Evolutionary conservation across 2,888 invertebrate genomes (phyloP).

Genomic region (Diaprepes abbreviatus): DNA sequence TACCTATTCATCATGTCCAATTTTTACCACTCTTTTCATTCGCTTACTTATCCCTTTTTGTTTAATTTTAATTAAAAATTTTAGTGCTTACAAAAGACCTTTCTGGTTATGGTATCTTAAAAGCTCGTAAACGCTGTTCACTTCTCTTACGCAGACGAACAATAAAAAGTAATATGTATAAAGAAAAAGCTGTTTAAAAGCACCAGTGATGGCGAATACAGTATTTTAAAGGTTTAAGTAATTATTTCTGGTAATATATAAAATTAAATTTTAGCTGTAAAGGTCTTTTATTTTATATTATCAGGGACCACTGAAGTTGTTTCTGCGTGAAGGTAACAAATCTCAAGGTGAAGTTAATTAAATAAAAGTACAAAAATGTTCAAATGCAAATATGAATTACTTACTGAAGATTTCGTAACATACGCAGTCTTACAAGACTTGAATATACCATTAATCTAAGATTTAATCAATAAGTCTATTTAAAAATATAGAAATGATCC

Average conservation of each 20-base stretch:
- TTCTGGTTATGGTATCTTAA: constrained; percentile 41
- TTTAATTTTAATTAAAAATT: constrained; percentile 45
- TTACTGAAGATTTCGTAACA: too few species aligned
- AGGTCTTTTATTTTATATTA: too few species aligned
- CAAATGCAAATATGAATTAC: too few species aligned
- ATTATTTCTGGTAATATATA: not conserved
- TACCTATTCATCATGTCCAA: constrained; percentile 22
- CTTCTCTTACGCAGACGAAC: constrained; percentile 44
- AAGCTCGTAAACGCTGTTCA: constrained; percentile 46
- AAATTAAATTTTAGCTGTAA: too few species aligned
- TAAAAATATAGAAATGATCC: too few species aligned
- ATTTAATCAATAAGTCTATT: too few species aligned
- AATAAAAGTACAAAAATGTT: too few species aligned
- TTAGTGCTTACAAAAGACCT: constrained; percentile 38
- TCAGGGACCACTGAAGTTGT: too few species aligned
- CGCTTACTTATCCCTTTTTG: constrained; percentile 24
- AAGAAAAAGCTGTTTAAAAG: constrained; percentile 24
- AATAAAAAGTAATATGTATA: constrained; percentile 21
- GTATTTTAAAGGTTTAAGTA: not conserved
- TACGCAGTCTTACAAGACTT: too few species aligned
- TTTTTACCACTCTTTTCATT: constrained; percentile 17
- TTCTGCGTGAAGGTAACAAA: too few species aligned
- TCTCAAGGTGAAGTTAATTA: too few species aligned
- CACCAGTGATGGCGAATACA: not conserved
- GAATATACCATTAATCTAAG: too few species aligned